Evolutionary conservation across 1,140 invertebrate species (phyloP).

Genomic region (Drosophila pandora): DNA sequence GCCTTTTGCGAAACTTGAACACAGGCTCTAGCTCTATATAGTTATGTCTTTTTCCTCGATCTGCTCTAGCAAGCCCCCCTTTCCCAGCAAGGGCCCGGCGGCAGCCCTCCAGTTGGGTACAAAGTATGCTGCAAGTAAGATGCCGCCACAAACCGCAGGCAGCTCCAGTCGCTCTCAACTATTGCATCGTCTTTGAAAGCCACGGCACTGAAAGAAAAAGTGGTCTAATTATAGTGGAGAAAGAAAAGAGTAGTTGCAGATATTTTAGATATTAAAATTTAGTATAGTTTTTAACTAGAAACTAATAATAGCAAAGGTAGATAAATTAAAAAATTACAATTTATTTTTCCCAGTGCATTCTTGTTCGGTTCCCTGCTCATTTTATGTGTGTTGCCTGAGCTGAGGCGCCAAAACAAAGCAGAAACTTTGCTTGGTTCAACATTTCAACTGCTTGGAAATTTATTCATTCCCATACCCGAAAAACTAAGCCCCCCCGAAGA

Average conservation of each 20-base stretch:
- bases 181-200: slow-evolving; percentile 31
- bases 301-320: too few relatives aligned
- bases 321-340: too few relatives aligned
- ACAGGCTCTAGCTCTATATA: slow-evolving; percentile 5
- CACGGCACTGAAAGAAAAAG: slow-evolving; percentile 7
- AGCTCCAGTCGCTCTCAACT: slow-evolving; percentile 27
- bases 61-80: not conserved
- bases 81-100: too few relatives aligned
- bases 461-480: slow-evolving; percentile 55
- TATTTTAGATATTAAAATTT: too few relatives aligned
- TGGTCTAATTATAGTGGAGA: not conserved
- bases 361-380: slow-evolving; percentile 41
- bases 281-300: too few relatives aligned
- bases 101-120: slow-evolving; percentile 15
- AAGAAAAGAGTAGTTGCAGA: not conserved
- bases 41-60: not conserved
- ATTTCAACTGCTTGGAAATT: slow-evolving; percentile 75
- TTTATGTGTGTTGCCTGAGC: slow-evolving; percentile 52
- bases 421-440: slow-evolving; percentile 60
- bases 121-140: slow-evolving; percentile 49
- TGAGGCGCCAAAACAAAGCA: slow-evolving; percentile 74
- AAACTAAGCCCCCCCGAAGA: not conserved
- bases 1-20: slow-evolving; percentile 43
- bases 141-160: slow-evolving; percentile 52
- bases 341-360: slow-evolving; percentile 3